phyloP scores from a whole-genome alignment of 2,113 vertebrate species.

The Lophura nycthemera region DNA sequence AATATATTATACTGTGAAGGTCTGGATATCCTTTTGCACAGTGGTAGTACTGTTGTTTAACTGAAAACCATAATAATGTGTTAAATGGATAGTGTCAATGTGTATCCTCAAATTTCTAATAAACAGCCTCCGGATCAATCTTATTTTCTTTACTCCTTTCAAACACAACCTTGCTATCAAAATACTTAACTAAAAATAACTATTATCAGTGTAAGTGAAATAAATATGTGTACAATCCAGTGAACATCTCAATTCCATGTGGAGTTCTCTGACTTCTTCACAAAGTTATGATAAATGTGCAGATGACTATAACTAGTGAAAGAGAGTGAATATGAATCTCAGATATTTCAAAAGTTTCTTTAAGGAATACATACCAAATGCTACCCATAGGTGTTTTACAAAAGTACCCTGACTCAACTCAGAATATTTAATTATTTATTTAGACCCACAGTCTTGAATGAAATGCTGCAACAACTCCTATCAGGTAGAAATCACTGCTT shows the following conservation, averaged over 20 bases:
- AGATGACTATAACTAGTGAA: not conserved
- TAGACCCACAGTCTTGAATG: not conserved
- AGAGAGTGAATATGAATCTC: not conserved
- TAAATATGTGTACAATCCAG: not conserved
- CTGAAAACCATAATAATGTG: not conserved
- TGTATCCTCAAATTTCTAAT: not conserved
- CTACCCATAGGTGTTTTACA: not conserved
- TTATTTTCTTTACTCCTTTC: not conserved
- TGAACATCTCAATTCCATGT: not conserved
- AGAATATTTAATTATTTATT: not conserved
- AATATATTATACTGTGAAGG: not conserved
- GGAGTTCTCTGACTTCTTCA: not conserved
- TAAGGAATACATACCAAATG: not conserved
- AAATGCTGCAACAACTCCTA: not conserved
- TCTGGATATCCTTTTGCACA: not conserved
- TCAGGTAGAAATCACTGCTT: not conserved
- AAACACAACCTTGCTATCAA: not conserved
- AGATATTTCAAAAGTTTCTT: not conserved
- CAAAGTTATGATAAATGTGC: not conserved
- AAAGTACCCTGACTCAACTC: not conserved
- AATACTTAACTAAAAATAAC: not conserved
- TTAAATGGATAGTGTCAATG: not conserved
- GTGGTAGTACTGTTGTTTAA: not conserved
- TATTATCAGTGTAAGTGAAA: not conserved
- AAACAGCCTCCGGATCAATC: not conserved